Percentiles rank a stretch among this genome's conserved stretches.
These are phyloP conservation scores for Penaeus monodon DNA, from an alignment of 2,888 invertebrate genomes.

Conservation along the genomic window DNA sequence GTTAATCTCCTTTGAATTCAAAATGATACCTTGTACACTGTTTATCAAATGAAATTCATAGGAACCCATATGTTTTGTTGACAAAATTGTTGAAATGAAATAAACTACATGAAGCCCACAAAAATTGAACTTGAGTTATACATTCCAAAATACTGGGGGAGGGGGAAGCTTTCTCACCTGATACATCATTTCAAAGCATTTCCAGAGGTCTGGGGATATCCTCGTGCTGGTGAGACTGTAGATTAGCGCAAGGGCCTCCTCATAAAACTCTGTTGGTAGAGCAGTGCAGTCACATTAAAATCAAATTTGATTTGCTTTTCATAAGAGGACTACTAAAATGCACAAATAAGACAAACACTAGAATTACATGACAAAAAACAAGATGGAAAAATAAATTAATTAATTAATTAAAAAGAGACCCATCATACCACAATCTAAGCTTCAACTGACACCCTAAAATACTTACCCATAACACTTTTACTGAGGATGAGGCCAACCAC, in stretches of 20 bases:
- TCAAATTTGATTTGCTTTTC: no score
- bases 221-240: slow-evolving; percentile 90
- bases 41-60: no score
- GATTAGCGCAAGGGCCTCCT: slow-evolving; percentile 84
- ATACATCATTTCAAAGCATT: slow-evolving; percentile 88
- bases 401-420: not conserved
- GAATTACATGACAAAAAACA: not conserved
- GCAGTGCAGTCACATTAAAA: no score
- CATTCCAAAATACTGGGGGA: no score
- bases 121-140: no score
- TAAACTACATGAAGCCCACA: no score
- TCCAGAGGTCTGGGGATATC: slow-evolving; percentile 96
- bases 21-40: no score
- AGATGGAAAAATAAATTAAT: not conserved
- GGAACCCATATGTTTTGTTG: no score
- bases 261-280: slow-evolving; percentile 58
- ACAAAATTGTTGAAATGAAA: no score
- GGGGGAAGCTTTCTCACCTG: slow-evolving; percentile 71
- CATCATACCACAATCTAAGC: not conserved
- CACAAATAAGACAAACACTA: not conserved
- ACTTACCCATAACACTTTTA: slow-evolving; percentile 81
- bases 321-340: not conserved
- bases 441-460: not conserved
- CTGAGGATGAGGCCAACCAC: slow-evolving; percentile 78
- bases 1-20: no score